Percentiles rank a stretch among this genome's conserved stretches.
Conservation (phyloP, 2,113 vertebrate species). For the Tachuris rubrigastra region DNA sequence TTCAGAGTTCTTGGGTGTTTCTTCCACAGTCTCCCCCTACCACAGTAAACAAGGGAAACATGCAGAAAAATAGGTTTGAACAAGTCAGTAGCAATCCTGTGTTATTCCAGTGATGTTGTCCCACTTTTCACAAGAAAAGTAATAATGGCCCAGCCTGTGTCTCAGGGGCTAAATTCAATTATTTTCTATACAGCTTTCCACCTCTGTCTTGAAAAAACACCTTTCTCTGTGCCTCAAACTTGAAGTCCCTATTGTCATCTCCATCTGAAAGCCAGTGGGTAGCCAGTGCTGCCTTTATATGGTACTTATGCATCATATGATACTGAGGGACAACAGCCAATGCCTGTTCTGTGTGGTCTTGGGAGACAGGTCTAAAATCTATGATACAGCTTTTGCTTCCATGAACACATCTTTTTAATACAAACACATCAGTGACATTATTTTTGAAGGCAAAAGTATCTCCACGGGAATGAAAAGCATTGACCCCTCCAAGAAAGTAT, state of each 20-base stretch:
- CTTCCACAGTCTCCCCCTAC: not conserved
- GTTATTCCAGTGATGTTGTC: not conserved
- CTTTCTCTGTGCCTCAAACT: not conserved
- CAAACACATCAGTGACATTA: not conserved
- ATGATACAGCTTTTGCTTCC: not conserved
- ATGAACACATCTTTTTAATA: not conserved
- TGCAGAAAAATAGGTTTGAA: not conserved
- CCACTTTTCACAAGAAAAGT: not conserved
- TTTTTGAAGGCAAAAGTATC: not conserved
- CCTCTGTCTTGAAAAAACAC: not conserved
- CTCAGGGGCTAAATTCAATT: not conserved
- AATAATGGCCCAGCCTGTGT: not conserved
- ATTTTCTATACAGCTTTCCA: not conserved
- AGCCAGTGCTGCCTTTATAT: not conserved
- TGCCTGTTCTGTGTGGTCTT: not conserved
- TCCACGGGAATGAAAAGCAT: not conserved
- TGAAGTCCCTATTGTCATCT: not conserved
- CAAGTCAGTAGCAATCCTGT: not conserved
- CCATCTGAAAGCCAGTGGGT: not conserved
- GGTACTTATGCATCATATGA: rapidly evolving
- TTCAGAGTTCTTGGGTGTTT: not conserved
- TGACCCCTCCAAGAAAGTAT: not conserved
- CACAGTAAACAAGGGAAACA: not conserved
- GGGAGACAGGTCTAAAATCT: not conserved
- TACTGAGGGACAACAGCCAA: not conserved